Conservation (phyloP, 2,113 vertebrate genomes). For the Ammodytes dubius region DNA sequence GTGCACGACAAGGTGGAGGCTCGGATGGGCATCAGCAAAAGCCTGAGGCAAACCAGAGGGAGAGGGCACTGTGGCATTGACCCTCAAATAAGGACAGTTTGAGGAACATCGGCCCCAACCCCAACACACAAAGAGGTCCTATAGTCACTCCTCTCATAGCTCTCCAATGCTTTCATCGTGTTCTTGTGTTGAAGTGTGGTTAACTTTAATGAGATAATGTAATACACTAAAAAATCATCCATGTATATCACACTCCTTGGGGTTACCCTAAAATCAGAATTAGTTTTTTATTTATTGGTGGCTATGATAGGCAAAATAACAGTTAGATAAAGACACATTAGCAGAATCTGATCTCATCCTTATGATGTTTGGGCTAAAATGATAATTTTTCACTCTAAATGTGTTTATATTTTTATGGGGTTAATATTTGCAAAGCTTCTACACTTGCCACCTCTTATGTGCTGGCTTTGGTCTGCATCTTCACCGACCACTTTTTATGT, state of each 20-base stretch:
- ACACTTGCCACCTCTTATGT: neutral
- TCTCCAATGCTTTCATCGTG: neutral
- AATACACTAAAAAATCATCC: neutral
- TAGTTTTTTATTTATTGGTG: neutral
- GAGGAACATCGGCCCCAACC: neutral
- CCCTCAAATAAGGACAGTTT: conserved; percentile 22
- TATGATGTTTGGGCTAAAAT: conserved; percentile 14
- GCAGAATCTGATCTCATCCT: neutral
- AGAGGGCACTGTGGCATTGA: conserved; percentile 12
- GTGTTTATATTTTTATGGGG: conserved; percentile 1
- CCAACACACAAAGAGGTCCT: neutral
- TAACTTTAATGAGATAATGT: conserved; percentile 1
- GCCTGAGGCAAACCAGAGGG: conserved; percentile 30
- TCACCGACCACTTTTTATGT: neutral
- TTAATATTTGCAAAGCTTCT: conserved; percentile 17
- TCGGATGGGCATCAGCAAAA: conserved; percentile 19
- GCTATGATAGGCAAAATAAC: neutral
- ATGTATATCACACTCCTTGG: neutral
- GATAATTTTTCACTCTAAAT: conserved; percentile 9
- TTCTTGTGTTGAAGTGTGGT: conserved; percentile 1
- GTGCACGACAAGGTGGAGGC: conserved; percentile 33
- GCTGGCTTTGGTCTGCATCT: neutral
- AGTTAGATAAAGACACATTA: neutral
- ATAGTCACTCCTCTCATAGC: neutral
- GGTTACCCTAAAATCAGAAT: neutral